A percentile compares a stretch with the other conserved stretches of the same genome.
phyloP scores from a whole-genome alignment of 2,113 vertebrate genomes.

The Ranitomeya imitator region DNA sequence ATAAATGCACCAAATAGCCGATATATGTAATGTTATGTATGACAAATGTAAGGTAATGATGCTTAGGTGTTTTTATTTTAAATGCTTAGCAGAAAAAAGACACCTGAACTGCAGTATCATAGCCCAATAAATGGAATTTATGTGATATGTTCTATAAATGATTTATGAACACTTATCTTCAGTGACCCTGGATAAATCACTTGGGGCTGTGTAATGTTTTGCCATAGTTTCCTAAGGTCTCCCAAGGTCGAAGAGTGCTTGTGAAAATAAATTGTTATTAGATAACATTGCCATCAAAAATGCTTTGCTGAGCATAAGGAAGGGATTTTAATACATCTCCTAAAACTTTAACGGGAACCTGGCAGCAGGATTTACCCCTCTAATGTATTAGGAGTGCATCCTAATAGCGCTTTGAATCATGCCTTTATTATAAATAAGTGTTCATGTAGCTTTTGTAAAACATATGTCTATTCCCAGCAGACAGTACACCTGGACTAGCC shows the following conservation, averaged over 20 bases:
- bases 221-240: conserved; percentile 7
- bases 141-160: conserved; percentile 39
- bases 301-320: not conserved
- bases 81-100: not conserved
- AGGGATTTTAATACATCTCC: not conserved
- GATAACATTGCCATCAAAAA: conserved; percentile 16
- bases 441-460: no score
- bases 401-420: no score
- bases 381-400: no score
- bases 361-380: no score
- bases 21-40: not conserved
- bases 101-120: conserved; percentile 6
- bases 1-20: not conserved
- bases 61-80: not conserved
- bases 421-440: no score
- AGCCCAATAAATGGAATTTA: conserved; percentile 36
- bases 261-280: conserved; percentile 45
- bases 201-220: conserved; percentile 7
- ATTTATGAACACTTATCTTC: conserved; percentile 47
- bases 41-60: not conserved
- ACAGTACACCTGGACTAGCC: no score
- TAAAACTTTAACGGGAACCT: not conserved
- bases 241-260: conserved; percentile 39
- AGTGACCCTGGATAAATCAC: conserved; percentile 30
- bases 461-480: no score